A percentile compares a stretch with the other conserved stretches of the same genome.
Evolutionary conservation across 2,888 invertebrate genomes (phyloP).

Genomic region (Caenorhabditis imperialis): DNA sequence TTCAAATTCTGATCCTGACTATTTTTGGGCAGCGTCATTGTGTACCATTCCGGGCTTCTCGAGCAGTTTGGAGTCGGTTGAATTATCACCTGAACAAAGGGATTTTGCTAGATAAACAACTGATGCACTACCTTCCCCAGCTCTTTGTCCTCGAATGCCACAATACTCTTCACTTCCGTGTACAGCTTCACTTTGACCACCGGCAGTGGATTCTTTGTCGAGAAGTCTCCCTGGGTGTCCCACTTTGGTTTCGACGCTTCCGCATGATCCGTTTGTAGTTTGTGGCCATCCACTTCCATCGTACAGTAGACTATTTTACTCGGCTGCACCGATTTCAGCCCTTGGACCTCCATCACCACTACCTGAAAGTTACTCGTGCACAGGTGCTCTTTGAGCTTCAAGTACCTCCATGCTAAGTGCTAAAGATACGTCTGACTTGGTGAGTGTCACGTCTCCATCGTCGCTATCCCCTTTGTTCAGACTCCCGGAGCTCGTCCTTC

Average conservation of each 20-base stretch:
- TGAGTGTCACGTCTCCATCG: conserved; percentile 93
- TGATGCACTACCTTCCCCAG: conserved; percentile 88
- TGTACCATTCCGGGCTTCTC: conserved; percentile 89
- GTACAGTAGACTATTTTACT: conserved; percentile 99
- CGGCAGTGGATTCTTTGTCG: conserved; percentile 95
- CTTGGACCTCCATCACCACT: conserved; percentile 99
- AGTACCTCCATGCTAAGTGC: conserved; percentile 88
- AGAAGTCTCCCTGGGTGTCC: conserved; percentile 99
- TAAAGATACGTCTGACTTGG: conserved; percentile 91
- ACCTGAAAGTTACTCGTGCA: conserved; percentile 86
- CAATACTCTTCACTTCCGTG: conserved; percentile 95
- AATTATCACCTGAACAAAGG: conserved; percentile 80
- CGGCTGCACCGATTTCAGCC: conserved; percentile 93
- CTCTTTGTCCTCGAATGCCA: conserved; percentile 98
- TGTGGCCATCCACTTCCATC: conserved; percentile 99
- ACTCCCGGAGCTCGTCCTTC: conserved; percentile 80
- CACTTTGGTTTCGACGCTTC: conserved; percentile 97
- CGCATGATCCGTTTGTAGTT: conserved; percentile 98
- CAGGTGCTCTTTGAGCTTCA: conserved; percentile 80
- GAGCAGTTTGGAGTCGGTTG: conserved; percentile 82
- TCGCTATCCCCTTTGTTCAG: conserved; percentile 87
- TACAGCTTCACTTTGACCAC: conserved; percentile 95
- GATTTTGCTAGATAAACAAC: conserved; percentile 12
- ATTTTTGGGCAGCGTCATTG: conserved; percentile 95
- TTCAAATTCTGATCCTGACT: conserved; percentile 93